Base-by-base conservation (phyloP, 2,888 invertebrate species). In the Scrobipalpa atriplicella region DNA sequence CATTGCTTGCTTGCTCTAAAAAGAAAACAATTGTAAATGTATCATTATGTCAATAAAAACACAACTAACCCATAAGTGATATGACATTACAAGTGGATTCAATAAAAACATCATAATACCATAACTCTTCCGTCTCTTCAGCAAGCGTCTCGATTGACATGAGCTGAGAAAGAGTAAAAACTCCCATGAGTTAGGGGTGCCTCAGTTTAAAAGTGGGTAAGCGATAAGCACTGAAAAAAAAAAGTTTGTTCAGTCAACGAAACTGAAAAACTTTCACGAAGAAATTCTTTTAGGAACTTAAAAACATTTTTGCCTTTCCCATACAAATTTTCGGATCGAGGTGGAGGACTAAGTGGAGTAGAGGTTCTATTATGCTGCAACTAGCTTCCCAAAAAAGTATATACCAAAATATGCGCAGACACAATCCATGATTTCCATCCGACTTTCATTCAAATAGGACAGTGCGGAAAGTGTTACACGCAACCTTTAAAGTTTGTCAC, bases 51-150 rank as follows among this genome's bases (percentile, higher is more conserved):
- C 47, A 47, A 47, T 47, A 47, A 16, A 16, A 8, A 52, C 52
- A 52, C 16, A 52, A 52, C 52, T 52, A 52, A n/a, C 5, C 47
- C 47, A 47, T 47, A 47, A 47, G 47, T 47, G 47, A 47, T 47
- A 47, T 47, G 47, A 47, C 16, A 47, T 47, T 47, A 6, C 47
- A 56, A 13, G 21, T 56, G 5, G 21, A 56, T 13, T 21, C 11
- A 56, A 56, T 21, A 56, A 56, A 56, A 56, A 56, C 54, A 52
- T 21, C 47, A 47, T 43, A 43, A 43, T 29, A 29, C 13, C 29
- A 56, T 56, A 21, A 56, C 54, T 56, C 54, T 56, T 56, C 29
- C 54, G 54, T 56, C 47, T 47, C 47, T 47, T 47, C 47, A n/a
- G 47, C 47, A n/a, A n/a, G 47, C 29, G 29, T 29, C 19, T 21